Conservation (phyloP, 1,140 invertebrate genomes). For the Penaeus vannamei region DNA sequence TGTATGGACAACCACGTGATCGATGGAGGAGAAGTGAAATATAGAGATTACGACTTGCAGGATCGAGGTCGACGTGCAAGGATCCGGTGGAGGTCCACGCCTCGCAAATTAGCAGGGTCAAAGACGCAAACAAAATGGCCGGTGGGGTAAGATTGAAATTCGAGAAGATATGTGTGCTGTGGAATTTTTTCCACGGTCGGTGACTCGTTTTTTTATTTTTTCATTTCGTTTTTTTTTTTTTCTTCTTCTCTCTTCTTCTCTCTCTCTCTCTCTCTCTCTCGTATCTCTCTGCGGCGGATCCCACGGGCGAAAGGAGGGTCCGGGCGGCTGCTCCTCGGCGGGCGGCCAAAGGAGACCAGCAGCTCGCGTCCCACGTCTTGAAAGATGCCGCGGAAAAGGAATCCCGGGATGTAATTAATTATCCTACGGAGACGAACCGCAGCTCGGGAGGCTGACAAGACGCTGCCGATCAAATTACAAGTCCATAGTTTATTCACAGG, state of each 20-base stretch:
- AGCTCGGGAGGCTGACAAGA: too few relatives aligned
- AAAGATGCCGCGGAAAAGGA: too few relatives aligned
- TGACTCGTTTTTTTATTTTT: neutral
- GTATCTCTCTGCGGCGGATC: too few relatives aligned
- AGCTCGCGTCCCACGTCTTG: too few relatives aligned
- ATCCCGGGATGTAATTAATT: too few relatives aligned
- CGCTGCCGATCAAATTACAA: constrained; percentile 22
- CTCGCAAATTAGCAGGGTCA: constrained; percentile 63
- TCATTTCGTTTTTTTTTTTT: constrained; percentile 17
- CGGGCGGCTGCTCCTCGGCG: too few relatives aligned
- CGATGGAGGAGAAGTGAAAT: too few relatives aligned
- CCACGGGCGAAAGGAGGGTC: too few relatives aligned
- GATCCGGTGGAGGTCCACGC: constrained; percentile 22
- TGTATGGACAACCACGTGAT: too few relatives aligned
- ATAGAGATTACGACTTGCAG: too few relatives aligned
- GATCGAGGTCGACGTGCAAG: neutral
- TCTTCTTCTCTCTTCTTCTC: neutral
- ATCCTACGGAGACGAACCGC: too few relatives aligned
- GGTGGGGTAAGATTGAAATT: constrained; percentile 61
- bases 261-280: neutral
- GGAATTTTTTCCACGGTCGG: constrained; percentile 33
- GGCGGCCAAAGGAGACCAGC: too few relatives aligned
- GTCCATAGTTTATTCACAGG: constrained; percentile 2
- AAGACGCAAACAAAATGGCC: constrained; percentile 64
- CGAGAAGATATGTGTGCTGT: constrained; percentile 38